Evolutionary conservation across 2,888 invertebrate genomes (phyloP), one percentile per base, ranked within the genome.

Genomic region (Drosophila anceps): DNA sequence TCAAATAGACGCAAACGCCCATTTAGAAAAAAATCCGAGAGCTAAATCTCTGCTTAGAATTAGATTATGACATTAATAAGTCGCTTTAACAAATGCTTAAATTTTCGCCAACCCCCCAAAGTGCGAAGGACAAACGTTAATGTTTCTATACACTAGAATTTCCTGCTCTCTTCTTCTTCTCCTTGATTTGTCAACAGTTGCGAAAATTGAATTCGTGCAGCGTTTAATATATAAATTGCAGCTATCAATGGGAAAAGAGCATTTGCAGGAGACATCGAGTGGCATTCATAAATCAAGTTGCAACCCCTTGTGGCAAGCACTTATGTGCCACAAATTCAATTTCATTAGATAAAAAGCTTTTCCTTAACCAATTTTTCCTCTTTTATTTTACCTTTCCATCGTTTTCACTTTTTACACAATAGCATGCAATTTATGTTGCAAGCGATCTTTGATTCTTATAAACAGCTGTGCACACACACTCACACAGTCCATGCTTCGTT

Each of bases 321-420:
- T 41, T 65, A 69, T 76, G 61, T 80, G 75, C 58, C 44, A 61
- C 61, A 67, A 69, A 73, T 67, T 77, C 67, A 87, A 79, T 85
- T 88, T 90, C 88, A 88, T 90, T 90, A 90, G 53, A 83, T 76
- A 86, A 82, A 88, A 84, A 90, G 88, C 83, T 83, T 90, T 84
- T 61, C 63, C 37, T 37, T 27, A 33, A 20, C 18, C 20, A 44
- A 33, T 44, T 58, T 58, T 43, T 68, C 41, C 18, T 18, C 6
- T 37, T 55, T 54, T 51, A 29, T 12, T 46, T 65, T 51, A 24
- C 12, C 31, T 31, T 65, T 57, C 55, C 39, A 37, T 48, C n/a
- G 31, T 44, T 53, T 63, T 77, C 60, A 74, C 67, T 77, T 79
- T 69, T 73, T 62, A 58, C 62, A 79, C 79, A 79, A 79, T 70